phyloP scores from a whole-genome alignment of 1,140 invertebrate genomes.

The Ceratina japonica region DNA sequence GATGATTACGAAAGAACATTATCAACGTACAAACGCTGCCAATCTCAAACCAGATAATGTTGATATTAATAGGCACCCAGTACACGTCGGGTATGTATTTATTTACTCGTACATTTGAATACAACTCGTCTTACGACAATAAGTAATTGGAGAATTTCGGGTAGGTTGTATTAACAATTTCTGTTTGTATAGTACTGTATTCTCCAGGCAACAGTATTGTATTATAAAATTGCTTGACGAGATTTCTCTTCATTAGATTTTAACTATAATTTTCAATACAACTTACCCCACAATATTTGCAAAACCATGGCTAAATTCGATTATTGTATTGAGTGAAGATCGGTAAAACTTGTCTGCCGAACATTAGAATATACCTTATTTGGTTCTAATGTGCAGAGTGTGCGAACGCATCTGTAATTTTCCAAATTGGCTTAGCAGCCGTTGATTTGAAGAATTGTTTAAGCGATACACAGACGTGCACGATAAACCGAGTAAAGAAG shows the following conservation, averaged over 20 bases:
- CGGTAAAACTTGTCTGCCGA: not conserved
- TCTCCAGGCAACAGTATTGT: not conserved
- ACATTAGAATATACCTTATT: not conserved
- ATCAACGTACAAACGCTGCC: constrained; percentile 78
- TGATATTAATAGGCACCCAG: constrained; percentile 89
- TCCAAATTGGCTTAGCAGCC: not conserved
- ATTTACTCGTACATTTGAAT: constrained; percentile 1
- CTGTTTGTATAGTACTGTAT: not conserved
- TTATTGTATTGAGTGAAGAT: not conserved
- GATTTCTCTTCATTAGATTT: not conserved
- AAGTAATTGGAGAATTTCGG: constrained; percentile 3
- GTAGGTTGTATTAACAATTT: constrained; percentile 33
- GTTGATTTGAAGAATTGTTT: constrained; percentile 27
- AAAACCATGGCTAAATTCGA: not conserved
- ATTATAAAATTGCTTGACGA: not conserved
- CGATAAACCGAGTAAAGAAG: constrained; percentile 1
- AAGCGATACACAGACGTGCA: constrained; percentile 7
- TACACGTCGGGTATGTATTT: constrained; percentile 91
- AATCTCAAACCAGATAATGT: constrained; percentile 91
- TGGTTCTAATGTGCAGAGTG: constrained; percentile 25
- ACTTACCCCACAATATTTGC: constrained; percentile 22
- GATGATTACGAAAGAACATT: constrained; percentile 78
- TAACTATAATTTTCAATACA: constrained; percentile 10
- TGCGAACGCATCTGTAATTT: not conserved
- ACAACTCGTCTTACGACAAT: not conserved